Evolutionary conservation across 2,113 vertebrate species (phyloP), one percentile per base, ranked within the genome.

Genomic region (Pygoscelis adeliae): DNA sequence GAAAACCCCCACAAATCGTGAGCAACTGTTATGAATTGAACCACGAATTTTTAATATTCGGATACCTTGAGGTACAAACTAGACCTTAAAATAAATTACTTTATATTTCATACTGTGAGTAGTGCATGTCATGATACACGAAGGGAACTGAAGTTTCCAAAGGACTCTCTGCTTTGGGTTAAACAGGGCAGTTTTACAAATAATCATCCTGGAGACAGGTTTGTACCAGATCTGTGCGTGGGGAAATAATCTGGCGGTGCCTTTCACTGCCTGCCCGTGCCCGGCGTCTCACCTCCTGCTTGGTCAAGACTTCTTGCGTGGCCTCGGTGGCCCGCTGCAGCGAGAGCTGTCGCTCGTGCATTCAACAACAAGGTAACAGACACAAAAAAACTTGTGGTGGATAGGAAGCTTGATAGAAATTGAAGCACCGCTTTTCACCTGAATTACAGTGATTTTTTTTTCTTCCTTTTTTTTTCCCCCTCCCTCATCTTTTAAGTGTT

Each of bases 11-110:
- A 30, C 17, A 58, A 74, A 85, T 30, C n/a, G 30, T 5, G 32
- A 88, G 49, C 66, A 87, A 62, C 46, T 59, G 29, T 69, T 88
- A 36, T 6, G 79, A 97, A 79, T 8, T 27, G 27, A 73, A 13
- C 17, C 27, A 89, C 80, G 32, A 74, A 81, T 89, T 94, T 96
- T 95, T 95, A 94, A 66, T 81, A 63, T 81, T 83, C 6, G 2
- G 55, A 72, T 91, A 55, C 56, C 29, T 78, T 62, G 59, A 49
- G 47, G 66, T 61, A 66, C 32, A 70, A 52, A 62, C 44, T 55
- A 42, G 79, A 84, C 63, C 44, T 86, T 89, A 63, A 65, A 78
- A 84, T 69, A 74, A 91, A 42, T 73, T 58, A 50, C 89, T 82
- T 84, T 62, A 15, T 78, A 83, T 87, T 78, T 93, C 42, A 69